phyloP scores from a whole-genome alignment of 2,113 vertebrate species.

The Prionailurus bengalensis region DNA sequence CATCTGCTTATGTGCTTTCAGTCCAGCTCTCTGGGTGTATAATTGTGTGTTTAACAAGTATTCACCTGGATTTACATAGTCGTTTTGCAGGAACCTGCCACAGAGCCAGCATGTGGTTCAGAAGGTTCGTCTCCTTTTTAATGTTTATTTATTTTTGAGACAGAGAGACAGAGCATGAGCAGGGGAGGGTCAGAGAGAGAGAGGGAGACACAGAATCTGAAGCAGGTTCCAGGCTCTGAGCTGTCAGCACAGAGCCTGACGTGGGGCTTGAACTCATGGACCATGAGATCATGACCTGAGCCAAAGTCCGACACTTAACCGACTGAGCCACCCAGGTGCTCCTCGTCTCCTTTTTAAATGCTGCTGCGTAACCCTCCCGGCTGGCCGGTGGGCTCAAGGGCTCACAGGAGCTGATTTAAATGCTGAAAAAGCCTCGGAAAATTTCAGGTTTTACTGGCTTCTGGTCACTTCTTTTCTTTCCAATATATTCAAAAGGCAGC shows the following conservation, averaged over 20 bases:
- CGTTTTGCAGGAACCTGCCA: background rate
- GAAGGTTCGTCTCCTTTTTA: background rate
- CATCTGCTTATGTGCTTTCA: background rate
- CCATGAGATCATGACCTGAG: no score
- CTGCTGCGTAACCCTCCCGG: background rate
- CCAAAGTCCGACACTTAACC: no score
- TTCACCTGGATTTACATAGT: background rate
- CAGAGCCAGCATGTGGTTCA: background rate
- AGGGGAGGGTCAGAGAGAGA: no score
- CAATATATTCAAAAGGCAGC: background rate
- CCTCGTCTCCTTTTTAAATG: background rate
- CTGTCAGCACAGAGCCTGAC: no score
- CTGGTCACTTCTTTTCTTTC: background rate
- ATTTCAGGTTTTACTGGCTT: background rate
- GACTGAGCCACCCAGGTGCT: no score
- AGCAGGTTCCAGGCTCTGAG: no score
- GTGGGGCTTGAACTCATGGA: no score
- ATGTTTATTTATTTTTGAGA: no score
- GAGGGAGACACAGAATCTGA: no score
- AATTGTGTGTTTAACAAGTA: slow-evolving; percentile 35
- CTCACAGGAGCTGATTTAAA: background rate
- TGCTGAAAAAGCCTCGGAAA: background rate
- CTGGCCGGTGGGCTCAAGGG: background rate
- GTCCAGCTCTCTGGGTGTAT: background rate
- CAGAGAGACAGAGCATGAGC: no score